Evolutionary conservation across 2,888 invertebrate genomes (phyloP), one percentile per base, ranked within the genome.

Genomic region (Synergus umbraculus): DNA sequence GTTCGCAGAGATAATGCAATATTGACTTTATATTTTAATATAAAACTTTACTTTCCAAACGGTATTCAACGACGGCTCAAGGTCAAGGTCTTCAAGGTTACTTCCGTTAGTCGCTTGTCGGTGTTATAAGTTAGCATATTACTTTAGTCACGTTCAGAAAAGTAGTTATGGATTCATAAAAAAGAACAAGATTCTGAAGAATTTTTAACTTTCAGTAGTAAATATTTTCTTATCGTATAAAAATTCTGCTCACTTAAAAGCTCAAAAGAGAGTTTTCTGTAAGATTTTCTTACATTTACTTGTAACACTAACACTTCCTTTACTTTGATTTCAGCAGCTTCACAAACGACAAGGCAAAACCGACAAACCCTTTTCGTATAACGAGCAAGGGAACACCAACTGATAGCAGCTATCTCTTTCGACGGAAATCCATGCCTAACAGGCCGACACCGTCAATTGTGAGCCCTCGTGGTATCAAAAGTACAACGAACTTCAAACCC

Each of bases 401-500:
- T 0, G 89, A 91, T 76, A 87, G 87, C 76, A 88, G 85, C 79
- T 85, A 88, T 64, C 84, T 89, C 65, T 89, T 87, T 76, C 76
- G 84, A 37, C 81, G 87, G 78, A 89, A 83, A 85, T 88, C 88
- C 12, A 86, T 89, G 88, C 87, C 90, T 44, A 87, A 86, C 78
- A 86, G 87, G 81, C 85, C 87, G 65, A 82, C 79, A 29, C 78
- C 86, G 66, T 82, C 84, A 67, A 79, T 84, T 43, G 84, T 87
- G 44, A 89, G 85, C 79, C 87, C 89, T 0, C 82, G 87, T 4
- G 90, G 91, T 9, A 89, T 90, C 8, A 91, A 88, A 82, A 89
- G 87, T 83, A 91, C 90, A 83, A 90, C 88, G 76, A 90, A 87
- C 69, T 92, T 92, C 76, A 92, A 92, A 83, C 88, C 89, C 63